These are phyloP conservation scores for Falco rusticolus DNA, from an alignment of 2,797 vertebrate genomes.

Conservation along the genomic window DNA sequence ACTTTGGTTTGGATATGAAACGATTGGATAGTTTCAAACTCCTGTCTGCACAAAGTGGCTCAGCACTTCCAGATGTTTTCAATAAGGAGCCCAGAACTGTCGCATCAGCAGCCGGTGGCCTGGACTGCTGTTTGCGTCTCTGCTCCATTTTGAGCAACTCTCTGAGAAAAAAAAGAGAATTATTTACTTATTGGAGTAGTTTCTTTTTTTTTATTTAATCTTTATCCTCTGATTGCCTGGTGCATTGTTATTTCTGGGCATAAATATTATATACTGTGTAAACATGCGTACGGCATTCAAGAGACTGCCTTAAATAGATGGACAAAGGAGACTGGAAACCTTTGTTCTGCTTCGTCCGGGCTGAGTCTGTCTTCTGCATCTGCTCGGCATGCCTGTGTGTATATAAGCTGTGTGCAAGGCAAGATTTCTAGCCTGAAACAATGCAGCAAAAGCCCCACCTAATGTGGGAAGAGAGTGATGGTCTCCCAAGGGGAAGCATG, in stretches of 20 bases:
- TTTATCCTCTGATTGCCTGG: background rate
- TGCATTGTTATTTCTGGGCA: background rate
- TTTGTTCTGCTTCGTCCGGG: background rate
- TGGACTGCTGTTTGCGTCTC: conserved; percentile 2
- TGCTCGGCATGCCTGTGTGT: background rate
- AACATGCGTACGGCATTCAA: background rate
- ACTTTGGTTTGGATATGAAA: conserved; percentile 73
- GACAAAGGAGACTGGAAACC: background rate
- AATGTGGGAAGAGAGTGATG: conserved; percentile 10
- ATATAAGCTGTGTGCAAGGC: background rate
- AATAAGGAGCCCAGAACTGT: conserved; percentile 76
- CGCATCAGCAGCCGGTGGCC: conserved; percentile 67
- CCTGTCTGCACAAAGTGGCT: conserved; percentile 58
- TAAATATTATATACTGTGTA: background rate
- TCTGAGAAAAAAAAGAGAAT: background rate
- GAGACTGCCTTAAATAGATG: background rate
- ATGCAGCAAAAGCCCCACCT: conserved; percentile 47
- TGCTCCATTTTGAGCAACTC: conserved; percentile 44
- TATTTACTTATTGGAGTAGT: background rate
- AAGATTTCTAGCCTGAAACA: background rate
- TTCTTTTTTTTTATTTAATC: background rate
- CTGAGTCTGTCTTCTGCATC: background rate
- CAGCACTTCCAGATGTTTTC: conserved; percentile 77
- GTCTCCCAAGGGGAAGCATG: background rate
- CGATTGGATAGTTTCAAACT: conserved; percentile 74